Evolutionary conservation across 2,888 invertebrate species (phyloP), one percentile per base, ranked within the genome.

Genomic region (Eupithecia inturbata): DNA sequence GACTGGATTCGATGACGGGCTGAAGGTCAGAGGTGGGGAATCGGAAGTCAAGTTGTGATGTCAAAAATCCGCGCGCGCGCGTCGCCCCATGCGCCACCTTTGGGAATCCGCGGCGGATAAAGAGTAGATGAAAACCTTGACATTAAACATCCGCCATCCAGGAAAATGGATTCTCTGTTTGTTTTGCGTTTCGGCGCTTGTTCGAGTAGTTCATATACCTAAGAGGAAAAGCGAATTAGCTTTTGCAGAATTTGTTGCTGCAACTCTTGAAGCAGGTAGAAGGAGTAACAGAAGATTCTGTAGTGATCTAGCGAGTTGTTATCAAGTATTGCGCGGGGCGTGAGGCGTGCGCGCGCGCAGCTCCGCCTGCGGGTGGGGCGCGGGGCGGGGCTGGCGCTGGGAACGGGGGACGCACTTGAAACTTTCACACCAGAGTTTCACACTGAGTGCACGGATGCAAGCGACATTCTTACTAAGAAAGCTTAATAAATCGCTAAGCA

Each of bases 301-400:
- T 16, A 28, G 14, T 60, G 28, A 28, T 28, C 6, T 28, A 28
- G 60, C 26, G 28, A 60, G 12, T 60, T 16, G 28, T 26, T 16
- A 16, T 16, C 3, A 26, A 10, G 26, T 26, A 62, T 0, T 4
- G 16, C 31, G 19, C 31, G 63, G 63, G 28, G 19, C 28, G 63
- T 9, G 75, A 66, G 75, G 75, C 66, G 74, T 79, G 80, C 78
- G 73, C 72, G 28, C 53, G 72, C 74, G 72, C 74, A 67, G 76
- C 72, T 28, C 71, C 49, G 69, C 71, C 76, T 39, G 60, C 73
- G 63, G 33, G 36, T 22, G 31, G 31, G 33, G 39, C 9, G 22
- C n/a, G 39, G 39, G 39, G 64, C 64, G 49, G 70, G 68, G 57
- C n/a, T 1, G 31, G 19, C 7, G n/a, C 31, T n/a, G 6, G 28